Percentiles rank a stretch among this genome's conserved stretches.
Conservation (phyloP, 2,113 vertebrate species). For the Theropithecus gelada region DNA sequence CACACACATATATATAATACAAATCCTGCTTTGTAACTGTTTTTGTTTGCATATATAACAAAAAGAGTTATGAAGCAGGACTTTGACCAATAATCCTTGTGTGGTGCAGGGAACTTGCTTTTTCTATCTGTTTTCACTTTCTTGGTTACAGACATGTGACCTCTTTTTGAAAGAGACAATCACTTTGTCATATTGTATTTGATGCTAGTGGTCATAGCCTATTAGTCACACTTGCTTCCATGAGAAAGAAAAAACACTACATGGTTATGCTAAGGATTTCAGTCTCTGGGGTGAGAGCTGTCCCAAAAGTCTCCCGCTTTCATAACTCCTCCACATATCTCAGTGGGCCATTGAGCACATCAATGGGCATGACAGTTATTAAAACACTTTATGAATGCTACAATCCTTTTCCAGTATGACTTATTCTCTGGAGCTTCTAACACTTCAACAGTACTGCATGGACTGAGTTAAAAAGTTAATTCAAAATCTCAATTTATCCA, state of each 20-base stretch:
- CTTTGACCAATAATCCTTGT: neutral
- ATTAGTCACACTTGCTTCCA: neutral
- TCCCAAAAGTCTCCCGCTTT: neutral
- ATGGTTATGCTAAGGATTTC: rapidly evolving
- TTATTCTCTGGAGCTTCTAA: neutral
- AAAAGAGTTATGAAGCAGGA: neutral
- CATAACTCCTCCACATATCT: neutral
- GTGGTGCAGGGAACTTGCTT: neutral
- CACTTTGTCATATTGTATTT: neutral
- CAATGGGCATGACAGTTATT: neutral
- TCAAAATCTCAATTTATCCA: neutral
- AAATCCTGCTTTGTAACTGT: too few relatives aligned
- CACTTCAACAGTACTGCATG: neutral
- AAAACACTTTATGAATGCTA: neutral
- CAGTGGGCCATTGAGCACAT: neutral
- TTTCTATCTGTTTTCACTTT: neutral
- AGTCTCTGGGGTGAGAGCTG: too few relatives aligned
- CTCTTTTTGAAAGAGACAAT: neutral
- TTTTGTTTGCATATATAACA: neutral
- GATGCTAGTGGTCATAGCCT: neutral
- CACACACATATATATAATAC: rapidly evolving
- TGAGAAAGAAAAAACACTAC: neutral
- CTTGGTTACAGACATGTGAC: neutral
- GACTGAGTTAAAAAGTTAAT: neutral
- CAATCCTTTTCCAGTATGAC: neutral